A percentile compares a stretch with the other conserved stretches of the same genome.
Conservation (phyloP, 2,113 vertebrate genomes). For the Bagarius yarrelli region DNA sequence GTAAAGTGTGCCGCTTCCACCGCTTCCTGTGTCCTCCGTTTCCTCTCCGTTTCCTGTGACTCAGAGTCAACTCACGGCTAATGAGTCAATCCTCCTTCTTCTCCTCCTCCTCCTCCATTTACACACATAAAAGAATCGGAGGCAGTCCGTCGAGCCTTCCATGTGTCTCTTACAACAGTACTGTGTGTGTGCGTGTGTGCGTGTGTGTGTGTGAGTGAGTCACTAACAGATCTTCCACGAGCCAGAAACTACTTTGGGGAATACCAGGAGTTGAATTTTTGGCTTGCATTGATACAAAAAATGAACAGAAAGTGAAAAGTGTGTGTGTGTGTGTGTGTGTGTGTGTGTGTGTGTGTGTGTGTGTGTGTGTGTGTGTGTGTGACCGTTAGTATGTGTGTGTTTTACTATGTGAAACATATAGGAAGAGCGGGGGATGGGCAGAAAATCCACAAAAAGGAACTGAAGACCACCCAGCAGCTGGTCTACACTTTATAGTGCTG, state of each 20-base stretch:
- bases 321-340: conserved; percentile 22
- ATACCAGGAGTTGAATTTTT: conserved; percentile 26
- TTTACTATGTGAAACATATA: conserved; percentile 10
- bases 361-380: conserved; percentile 4
- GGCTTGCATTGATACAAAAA: conserved; percentile 5
- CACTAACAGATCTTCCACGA: conserved; percentile 22
- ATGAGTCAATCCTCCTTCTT: conserved; percentile 29
- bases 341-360: conserved; percentile 27
- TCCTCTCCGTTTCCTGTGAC: conserved; percentile 33
- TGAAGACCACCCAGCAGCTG: conserved; percentile 29
- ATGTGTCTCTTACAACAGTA: not conserved
- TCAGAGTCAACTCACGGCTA: conserved; percentile 30
- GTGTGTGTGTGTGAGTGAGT: conserved; percentile 13
- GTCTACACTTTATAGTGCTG: not conserved
- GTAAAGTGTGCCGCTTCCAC: not conserved
- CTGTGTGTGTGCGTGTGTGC: conserved; percentile 7
- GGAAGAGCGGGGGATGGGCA: conserved; percentile 24
- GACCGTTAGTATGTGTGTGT: not conserved
- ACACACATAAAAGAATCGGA: conserved; percentile 29
- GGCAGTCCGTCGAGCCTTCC: not conserved
- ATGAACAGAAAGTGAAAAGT: not conserved
- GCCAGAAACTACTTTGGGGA: conserved; percentile 12
- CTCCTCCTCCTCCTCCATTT: conserved; percentile 9
- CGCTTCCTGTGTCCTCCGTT: conserved; percentile 11
- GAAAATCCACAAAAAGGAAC: conserved; percentile 9